Conservation (phyloP, 2,888 invertebrate species). For the Eustalomyia histrio region DNA sequence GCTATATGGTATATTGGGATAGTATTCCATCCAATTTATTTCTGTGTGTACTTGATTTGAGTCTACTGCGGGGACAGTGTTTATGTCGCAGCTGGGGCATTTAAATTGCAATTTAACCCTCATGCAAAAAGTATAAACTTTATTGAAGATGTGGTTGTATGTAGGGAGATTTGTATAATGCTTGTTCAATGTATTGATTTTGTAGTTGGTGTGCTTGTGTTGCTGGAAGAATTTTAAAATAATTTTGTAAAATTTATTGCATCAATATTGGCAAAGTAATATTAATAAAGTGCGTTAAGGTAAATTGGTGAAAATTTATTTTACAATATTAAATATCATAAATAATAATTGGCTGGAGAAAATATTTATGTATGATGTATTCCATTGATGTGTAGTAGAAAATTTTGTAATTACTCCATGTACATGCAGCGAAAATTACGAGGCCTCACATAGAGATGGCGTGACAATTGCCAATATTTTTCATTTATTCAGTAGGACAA, state of each 20-base stretch:
- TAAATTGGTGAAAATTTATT: background rate
- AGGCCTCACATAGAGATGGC: too few species aligned
- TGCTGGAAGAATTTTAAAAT: conserved; percentile 2
- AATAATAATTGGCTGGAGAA: background rate
- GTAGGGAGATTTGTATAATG: background rate
- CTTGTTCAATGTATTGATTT: background rate
- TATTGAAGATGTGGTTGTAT: background rate
- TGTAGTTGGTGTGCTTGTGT: background rate
- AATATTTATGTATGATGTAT: too few species aligned
- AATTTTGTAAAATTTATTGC: conserved; percentile 3
- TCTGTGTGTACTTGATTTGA: conserved; percentile 11
- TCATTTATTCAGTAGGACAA: too few species aligned
- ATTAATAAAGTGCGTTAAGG: background rate
- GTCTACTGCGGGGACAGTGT: background rate
- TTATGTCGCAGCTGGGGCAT: background rate
- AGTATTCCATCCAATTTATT: too few species aligned
- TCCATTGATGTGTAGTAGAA: too few species aligned
- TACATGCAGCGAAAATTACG: too few species aligned
- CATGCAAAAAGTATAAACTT: background rate
- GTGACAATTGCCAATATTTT: too few species aligned
- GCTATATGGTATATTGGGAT: too few species aligned
- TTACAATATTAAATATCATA: background rate
- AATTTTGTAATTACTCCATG: too few species aligned
- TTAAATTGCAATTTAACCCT: conserved; percentile 3
- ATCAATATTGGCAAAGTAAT: conserved; percentile 4